Conservation (phyloP, 2,797 vertebrate species). For the Cossypha caffra region DNA sequence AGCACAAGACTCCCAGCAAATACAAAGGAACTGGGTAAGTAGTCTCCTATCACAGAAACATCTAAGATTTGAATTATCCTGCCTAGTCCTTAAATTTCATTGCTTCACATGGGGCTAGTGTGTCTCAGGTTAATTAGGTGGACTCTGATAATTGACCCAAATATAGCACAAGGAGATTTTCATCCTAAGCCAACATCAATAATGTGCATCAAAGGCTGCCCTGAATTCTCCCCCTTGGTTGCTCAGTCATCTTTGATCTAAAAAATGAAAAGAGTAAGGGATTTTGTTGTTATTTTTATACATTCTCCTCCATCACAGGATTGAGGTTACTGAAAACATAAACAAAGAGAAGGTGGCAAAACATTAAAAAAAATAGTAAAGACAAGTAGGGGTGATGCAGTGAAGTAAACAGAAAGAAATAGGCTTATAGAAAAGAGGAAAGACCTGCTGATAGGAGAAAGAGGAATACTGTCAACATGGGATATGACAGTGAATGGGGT, state of each 20-base stretch:
- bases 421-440: background rate
- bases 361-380: background rate
- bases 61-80: slow-evolving; percentile 57
- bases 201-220: slow-evolving; percentile 61
- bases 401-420: background rate
- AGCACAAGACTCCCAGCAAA: background rate
- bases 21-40: background rate
- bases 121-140: slow-evolving; percentile 53
- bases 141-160: slow-evolving; percentile 55
- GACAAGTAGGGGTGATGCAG: background rate
- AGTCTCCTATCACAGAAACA: slow-evolving; percentile 37
- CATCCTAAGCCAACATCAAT: slow-evolving; percentile 64
- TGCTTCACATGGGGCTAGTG: slow-evolving; percentile 10
- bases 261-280: slow-evolving; percentile 52
- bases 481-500: background rate
- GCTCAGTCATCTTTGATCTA: slow-evolving; percentile 65
- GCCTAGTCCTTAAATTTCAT: background rate
- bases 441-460: background rate
- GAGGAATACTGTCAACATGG: background rate
- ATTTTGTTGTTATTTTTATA: slow-evolving; percentile 62
- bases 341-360: slow-evolving; percentile 17
- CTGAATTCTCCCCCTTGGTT: slow-evolving; percentile 25
- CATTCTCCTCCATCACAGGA: background rate
- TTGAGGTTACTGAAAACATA: slow-evolving; percentile 33
- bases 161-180: slow-evolving; percentile 59